These are phyloP conservation scores for Chelonoidis abingdonii DNA, from an alignment of 2,113 vertebrate species.

Conservation along the genomic window DNA sequence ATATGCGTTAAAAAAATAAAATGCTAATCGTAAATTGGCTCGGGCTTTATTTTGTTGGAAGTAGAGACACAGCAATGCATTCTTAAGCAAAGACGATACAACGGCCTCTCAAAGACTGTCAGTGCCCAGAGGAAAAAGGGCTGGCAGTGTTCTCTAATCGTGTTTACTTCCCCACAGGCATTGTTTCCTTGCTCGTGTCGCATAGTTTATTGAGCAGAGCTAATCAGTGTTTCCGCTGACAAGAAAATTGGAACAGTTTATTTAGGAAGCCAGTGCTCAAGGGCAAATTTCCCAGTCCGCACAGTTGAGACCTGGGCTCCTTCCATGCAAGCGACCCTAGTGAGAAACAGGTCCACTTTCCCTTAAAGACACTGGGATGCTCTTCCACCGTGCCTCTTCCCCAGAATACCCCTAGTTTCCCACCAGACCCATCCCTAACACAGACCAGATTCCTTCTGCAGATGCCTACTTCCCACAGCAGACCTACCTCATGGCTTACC, in stretches of 20 bases:
- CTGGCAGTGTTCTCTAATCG: conserved; percentile 69
- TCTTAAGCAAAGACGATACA: conserved; percentile 63
- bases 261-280: conserved; percentile 41
- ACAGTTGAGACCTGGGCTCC: not conserved
- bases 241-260: conserved; percentile 65
- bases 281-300: conserved; percentile 60
- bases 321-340: fast-evolving
- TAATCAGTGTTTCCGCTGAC: conserved; percentile 71
- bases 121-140: conserved; percentile 54
- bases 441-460: too few species aligned
- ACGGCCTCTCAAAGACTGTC: conserved; percentile 49
- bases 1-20: conserved; percentile 42
- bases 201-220: conserved; percentile 70
- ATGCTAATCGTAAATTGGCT: conserved; percentile 49
- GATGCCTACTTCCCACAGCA: too few species aligned
- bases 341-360: not conserved
- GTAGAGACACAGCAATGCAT: conserved; percentile 48
- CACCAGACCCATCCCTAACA: not conserved
- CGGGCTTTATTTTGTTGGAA: conserved; percentile 34
- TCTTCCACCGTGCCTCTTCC: not conserved
- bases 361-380: not conserved
- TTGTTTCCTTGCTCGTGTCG: conserved; percentile 73
- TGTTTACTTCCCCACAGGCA: conserved; percentile 66
- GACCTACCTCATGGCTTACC: not conserved
- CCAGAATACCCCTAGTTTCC: not conserved